These are phyloP conservation scores for Ferdinandea cuprea DNA, from an alignment of 2,888 invertebrate genomes.

Conservation along the genomic window DNA sequence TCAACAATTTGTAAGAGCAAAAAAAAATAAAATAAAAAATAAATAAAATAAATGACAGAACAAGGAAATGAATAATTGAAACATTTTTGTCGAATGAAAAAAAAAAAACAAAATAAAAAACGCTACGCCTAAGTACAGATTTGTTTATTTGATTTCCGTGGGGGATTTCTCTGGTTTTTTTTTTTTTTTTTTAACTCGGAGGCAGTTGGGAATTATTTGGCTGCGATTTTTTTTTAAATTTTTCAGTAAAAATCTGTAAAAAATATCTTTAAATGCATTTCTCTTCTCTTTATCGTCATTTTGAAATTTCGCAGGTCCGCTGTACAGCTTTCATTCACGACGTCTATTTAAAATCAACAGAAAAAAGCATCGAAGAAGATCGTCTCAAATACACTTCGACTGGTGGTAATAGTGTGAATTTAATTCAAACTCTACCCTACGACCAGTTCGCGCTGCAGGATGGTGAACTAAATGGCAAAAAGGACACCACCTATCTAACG, in stretches of 20 bases:
- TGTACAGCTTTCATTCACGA: conserved; percentile 87
- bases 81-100: conserved; percentile 31
- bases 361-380: conserved; percentile 87
- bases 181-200: too few relatives aligned
- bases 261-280: too few relatives aligned
- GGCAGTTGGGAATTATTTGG: too few relatives aligned
- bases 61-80: conserved; percentile 46
- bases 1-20: neutral
- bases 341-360: conserved; percentile 87
- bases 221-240: too few relatives aligned
- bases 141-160: too few relatives aligned
- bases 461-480: conserved; percentile 80
- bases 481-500: conserved; percentile 81
- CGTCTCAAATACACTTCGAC: conserved; percentile 78
- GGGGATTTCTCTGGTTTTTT: too few relatives aligned
- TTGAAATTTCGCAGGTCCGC: conserved; percentile 84
- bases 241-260: too few relatives aligned
- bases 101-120: too few relatives aligned
- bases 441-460: conserved; percentile 81
- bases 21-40: neutral
- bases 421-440: conserved; percentile 79
- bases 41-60: conserved; percentile 16
- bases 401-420: conserved; percentile 79
- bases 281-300: neutral
- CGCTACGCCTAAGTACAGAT: too few relatives aligned